Percentiles rank a stretch among this genome's conserved stretches.
phyloP scores from a whole-genome alignment of 2,797 vertebrate species.

The Phrynocephalus guinanensis region DNA sequence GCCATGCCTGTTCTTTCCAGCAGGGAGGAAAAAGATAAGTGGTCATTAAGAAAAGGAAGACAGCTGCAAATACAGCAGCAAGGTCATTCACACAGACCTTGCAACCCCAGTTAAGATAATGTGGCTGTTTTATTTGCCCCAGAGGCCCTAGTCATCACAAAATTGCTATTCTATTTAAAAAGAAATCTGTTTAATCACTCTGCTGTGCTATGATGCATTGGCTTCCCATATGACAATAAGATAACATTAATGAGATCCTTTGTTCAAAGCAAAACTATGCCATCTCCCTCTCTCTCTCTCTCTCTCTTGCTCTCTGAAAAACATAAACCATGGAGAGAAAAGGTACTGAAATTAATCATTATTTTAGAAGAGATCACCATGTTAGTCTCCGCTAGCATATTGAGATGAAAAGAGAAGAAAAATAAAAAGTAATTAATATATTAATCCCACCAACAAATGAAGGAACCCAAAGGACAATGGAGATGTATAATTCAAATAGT shows the following conservation, averaged over 20 bases:
- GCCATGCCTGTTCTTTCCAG: not conserved
- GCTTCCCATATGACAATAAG: constrained; percentile 62
- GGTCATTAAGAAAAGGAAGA: constrained; percentile 51
- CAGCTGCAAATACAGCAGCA: constrained; percentile 52
- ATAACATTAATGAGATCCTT: constrained; percentile 65
- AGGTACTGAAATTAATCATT: not conserved
- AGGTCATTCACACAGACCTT: constrained; percentile 54
- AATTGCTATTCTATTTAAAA: constrained; percentile 61
- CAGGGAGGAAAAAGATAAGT: constrained; percentile 40
- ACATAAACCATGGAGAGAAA: constrained; percentile 56
- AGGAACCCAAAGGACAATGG: constrained; percentile 34
- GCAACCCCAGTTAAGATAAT: constrained; percentile 53
- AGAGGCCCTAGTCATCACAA: constrained; percentile 42
- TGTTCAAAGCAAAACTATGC: constrained; percentile 64
- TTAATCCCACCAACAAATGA: constrained; percentile 61
- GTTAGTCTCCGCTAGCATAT: too few species aligned
- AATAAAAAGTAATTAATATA: constrained; percentile 46
- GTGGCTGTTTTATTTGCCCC: constrained; percentile 66
- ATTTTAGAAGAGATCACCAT: too few species aligned
- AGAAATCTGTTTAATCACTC: constrained; percentile 58
- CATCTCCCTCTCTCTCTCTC: constrained; percentile 41
- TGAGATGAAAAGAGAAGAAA: too few species aligned
- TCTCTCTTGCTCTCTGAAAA: constrained; percentile 16
- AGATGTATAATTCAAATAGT: not conserved
- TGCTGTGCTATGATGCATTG: constrained; percentile 58